phyloP scores from a whole-genome alignment of 2,888 invertebrate genomes.

The Parelbella ahira region DNA sequence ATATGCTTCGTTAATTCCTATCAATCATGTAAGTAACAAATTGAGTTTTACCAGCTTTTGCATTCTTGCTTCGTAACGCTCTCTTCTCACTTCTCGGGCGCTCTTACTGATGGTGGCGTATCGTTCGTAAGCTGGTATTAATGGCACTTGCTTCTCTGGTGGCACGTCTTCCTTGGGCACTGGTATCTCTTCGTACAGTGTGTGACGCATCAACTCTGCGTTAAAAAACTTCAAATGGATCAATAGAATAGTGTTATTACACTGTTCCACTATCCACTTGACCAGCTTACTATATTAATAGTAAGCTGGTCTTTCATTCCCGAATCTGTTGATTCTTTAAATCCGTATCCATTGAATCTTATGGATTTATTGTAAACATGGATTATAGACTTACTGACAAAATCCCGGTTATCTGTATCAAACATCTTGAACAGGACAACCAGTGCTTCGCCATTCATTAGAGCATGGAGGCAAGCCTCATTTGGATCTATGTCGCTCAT shows the following conservation, averaged over 20 bases:
- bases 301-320: too few species aligned
- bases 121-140: conserved; percentile 62
- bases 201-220: conserved; percentile 54
- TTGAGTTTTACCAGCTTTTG: conserved; percentile 52
- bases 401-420: conserved; percentile 54
- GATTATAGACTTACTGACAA: conserved; percentile 65
- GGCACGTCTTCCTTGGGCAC: conserved; percentile 62
- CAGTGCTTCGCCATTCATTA: conserved; percentile 51
- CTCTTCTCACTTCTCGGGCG: conserved; percentile 57
- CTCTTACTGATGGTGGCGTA: conserved; percentile 67
- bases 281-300: too few species aligned
- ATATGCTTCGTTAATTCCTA: too few species aligned
- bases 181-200: conserved; percentile 66
- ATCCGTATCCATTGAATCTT: too few species aligned
- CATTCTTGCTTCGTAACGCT: conserved; percentile 55
- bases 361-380: too few species aligned
- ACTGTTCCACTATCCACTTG: too few species aligned
- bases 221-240: too few species aligned
- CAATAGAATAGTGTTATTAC: too few species aligned
- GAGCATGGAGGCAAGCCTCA: conserved; percentile 61
- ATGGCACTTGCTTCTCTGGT: conserved; percentile 63
- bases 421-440: conserved; percentile 66
- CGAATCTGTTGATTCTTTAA: too few species aligned
- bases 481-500: conserved; percentile 72
- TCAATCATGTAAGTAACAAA: too few species aligned